A percentile compares a stretch with the other conserved stretches of the same genome.
Conservation (phyloP, 2,888 invertebrate species). For the Bombylius discolor region DNA sequence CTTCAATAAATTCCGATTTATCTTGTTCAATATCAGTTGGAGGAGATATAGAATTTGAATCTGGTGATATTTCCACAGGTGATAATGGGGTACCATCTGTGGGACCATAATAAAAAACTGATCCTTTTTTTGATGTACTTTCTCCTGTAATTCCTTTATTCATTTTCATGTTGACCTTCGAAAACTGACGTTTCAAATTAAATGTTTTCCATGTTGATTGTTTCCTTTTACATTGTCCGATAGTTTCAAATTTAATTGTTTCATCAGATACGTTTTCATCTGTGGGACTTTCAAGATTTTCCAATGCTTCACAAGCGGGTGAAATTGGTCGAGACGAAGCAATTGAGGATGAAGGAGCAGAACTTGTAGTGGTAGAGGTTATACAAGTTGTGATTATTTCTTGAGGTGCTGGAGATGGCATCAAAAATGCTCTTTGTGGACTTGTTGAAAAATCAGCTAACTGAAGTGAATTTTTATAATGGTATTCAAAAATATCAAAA, state of each 20-base stretch:
- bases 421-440: slow-evolving; percentile 20
- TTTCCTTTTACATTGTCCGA: slow-evolving; percentile 41
- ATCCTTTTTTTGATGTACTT: slow-evolving; percentile 25
- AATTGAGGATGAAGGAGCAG: slow-evolving; percentile 26
- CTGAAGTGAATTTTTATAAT: slow-evolving; percentile 16
- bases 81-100: slow-evolving; percentile 25
- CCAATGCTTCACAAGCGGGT: slow-evolving; percentile 38
- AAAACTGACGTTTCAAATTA: slow-evolving; percentile 68
- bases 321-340: slow-evolving; percentile 37
- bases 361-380: slow-evolving; percentile 12
- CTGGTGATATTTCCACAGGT: slow-evolving; percentile 26
- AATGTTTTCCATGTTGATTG: slow-evolving; percentile 60
- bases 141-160: slow-evolving; percentile 42
- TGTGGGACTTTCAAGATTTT: slow-evolving; percentile 20
- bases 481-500: not conserved
- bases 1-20: slow-evolving; percentile 23
- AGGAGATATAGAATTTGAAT: slow-evolving; percentile 20
- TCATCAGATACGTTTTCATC: slow-evolving; percentile 23
- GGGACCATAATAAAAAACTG: slow-evolving; percentile 38
- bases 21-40: slow-evolving; percentile 22
- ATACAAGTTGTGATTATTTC: slow-evolving; percentile 15
- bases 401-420: slow-evolving; percentile 17
- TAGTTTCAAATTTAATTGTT: slow-evolving; percentile 34
- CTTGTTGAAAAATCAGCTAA: slow-evolving; percentile 22
- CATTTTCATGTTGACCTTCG: slow-evolving; percentile 62